Evolutionary conservation across 2,113 vertebrate species (phyloP).

Genomic region (Coryphaenoides rupestris): DNA sequence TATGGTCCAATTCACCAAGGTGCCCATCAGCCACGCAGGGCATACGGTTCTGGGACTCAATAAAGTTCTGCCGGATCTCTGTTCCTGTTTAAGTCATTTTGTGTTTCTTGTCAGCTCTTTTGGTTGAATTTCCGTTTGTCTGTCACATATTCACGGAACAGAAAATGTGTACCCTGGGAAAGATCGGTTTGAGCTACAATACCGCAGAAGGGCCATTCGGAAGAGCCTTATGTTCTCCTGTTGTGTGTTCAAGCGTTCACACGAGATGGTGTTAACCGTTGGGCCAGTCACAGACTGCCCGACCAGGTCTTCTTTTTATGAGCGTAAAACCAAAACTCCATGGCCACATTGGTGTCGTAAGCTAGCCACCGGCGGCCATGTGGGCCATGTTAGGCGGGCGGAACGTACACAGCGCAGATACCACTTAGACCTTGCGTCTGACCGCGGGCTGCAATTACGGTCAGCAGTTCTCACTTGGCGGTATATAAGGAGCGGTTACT

Average conservation of each 20-base stretch:
- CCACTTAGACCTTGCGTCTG: slow-evolving; percentile 54
- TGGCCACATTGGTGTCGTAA: slow-evolving; percentile 48
- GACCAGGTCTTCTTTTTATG: too few relatives aligned
- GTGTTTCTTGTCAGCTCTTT: too few relatives aligned
- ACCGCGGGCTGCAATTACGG: slow-evolving; percentile 58
- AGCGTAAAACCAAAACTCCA: slow-evolving; percentile 33
- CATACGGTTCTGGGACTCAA: not conserved
- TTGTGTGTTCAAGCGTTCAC: too few relatives aligned
- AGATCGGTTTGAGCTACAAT: too few relatives aligned
- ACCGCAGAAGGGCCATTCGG: too few relatives aligned
- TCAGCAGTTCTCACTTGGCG: slow-evolving; percentile 37
- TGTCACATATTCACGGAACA: too few relatives aligned
- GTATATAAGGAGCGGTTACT: slow-evolving; percentile 13
- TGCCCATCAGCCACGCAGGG: slow-evolving; percentile 3
- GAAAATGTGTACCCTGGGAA: too few relatives aligned
- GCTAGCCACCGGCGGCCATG: slow-evolving; percentile 41
- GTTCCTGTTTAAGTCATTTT: not conserved
- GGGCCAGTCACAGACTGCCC: too few relatives aligned
- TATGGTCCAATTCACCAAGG: slow-evolving; percentile 6
- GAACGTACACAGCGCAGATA: slow-evolving; percentile 36
- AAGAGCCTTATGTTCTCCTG: too few relatives aligned
- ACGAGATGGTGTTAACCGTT: too few relatives aligned
- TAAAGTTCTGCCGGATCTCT: not conserved
- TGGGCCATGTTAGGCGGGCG: slow-evolving; percentile 22
- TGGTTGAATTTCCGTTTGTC: too few relatives aligned